A percentile compares a stretch with the other conserved stretches of the same genome.
These are phyloP conservation scores for Chiroxiphia lanceolata DNA, from an alignment of 2,797 vertebrate genomes.

Conservation along the genomic window DNA sequence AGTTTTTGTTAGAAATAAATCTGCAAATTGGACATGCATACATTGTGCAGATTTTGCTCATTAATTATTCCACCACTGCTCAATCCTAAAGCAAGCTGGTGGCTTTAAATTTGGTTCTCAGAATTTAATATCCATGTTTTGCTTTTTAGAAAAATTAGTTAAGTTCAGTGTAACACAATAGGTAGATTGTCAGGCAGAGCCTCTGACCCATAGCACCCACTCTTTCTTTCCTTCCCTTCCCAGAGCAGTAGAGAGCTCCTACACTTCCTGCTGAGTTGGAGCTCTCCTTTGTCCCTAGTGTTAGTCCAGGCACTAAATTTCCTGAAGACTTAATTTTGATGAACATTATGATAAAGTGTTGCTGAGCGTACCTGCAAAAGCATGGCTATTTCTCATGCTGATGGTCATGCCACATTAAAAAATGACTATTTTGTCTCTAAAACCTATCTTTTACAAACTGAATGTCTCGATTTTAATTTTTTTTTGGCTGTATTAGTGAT, in stretches of 20 bases:
- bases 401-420: not conserved
- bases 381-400: not conserved
- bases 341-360: not conserved
- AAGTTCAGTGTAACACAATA: not conserved
- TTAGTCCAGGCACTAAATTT: not conserved
- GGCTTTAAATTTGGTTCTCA: not conserved
- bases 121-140: not conserved
- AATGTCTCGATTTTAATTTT: not conserved
- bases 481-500: not conserved
- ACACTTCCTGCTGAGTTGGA: not conserved
- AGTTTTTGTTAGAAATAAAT: not conserved
- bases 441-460: not conserved
- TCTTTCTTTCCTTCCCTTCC: not conserved
- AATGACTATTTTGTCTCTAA: not conserved
- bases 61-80: fast-evolving
- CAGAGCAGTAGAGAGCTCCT: not conserved
- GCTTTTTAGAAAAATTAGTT: not conserved
- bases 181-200: not conserved
- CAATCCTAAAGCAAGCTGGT: not conserved
- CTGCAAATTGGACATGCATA: not conserved
- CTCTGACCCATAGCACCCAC: not conserved
- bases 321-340: not conserved
- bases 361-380: not conserved
- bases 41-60: not conserved
- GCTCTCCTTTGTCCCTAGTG: not conserved